Evolutionary conservation across 2,113 vertebrate species (phyloP), one percentile per base, ranked within the genome.

Genomic region (Urocitellus parryii): DNA sequence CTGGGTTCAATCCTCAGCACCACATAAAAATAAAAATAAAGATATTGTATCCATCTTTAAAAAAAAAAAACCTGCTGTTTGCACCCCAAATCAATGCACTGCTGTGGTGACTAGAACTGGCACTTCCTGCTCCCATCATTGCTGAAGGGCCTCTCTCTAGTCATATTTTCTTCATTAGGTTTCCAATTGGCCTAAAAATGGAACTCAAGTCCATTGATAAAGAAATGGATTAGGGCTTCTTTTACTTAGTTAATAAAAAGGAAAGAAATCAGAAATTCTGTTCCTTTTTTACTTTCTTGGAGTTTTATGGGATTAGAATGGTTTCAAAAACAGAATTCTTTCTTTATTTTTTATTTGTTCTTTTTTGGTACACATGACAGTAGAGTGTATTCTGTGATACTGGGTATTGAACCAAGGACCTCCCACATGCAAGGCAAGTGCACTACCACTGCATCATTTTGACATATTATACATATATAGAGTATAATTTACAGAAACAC

Each of bases 261-360:
- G 27, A 83, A 88, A 74, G 5, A 91, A 65, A 51, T 48, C 68
- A 95, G 90, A 12, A 83, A 8, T 2, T 32, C 29, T 80, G 18
- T 77, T 86, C 61, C 10, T 92, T 72, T 88, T 61, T 90, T 80
- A 68, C 58, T 80, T 91, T 76, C 53, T 82, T 77, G 34, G 27
- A 42, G 25, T 25, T 58, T 90, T 29, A 61, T 77, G 56, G 92
- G 13, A 74, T 88, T 51, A 58, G 65, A 58, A 83, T 68, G 8
- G 12, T 70, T 72, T 91, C 32, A 51, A 8, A 91, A 88, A 73
- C 29, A 77, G 13, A 65, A 24, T 58, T 58, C 6, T 58, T 53
- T 53, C 2, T 53, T 58, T 58, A 7, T 58, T 58, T 58, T 24
- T 58, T 58, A 8, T 24, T 58, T 58, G 18, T 58, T 58, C 20